Evolutionary conservation across 2,797 vertebrate species (phyloP).

Genomic region (Chelon labrosus): DNA sequence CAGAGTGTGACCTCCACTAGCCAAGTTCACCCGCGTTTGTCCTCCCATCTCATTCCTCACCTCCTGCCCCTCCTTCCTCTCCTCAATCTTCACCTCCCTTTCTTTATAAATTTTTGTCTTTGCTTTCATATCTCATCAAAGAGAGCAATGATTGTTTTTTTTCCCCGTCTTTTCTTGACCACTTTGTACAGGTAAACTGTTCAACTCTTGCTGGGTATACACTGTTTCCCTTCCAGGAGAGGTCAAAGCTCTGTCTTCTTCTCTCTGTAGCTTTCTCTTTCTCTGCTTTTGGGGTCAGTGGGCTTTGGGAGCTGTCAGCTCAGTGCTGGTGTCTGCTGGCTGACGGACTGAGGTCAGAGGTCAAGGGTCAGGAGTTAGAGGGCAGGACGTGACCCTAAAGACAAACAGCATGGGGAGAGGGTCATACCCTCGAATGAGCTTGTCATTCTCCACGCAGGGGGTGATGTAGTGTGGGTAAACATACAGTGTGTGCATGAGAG

Average conservation of each 20-base stretch:
- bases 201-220: conserved; percentile 33
- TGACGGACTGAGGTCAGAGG: conserved; percentile 73
- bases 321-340: conserved; percentile 69
- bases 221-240: conserved; percentile 40
- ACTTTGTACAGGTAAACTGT: conserved; percentile 65
- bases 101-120: conserved; percentile 30
- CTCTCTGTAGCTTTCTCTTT: conserved; percentile 22
- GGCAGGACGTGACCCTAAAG: conserved; percentile 76
- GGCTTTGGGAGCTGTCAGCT: conserved; percentile 83
- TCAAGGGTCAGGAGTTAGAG: conserved; percentile 73
- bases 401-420: conserved; percentile 79
- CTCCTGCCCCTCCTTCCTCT: conserved; percentile 27
- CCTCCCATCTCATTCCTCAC: conserved; percentile 64
- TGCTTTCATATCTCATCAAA: conserved; percentile 40
- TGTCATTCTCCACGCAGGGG: conserved; percentile 79
- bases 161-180: conserved; percentile 30
- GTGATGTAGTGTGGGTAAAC: conserved; percentile 58
- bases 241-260: conserved; percentile 49
- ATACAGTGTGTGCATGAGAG: conserved; percentile 44
- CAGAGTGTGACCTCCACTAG: conserved; percentile 81
- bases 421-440: conserved; percentile 69
- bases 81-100: conserved; percentile 50
- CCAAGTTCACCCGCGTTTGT: conserved; percentile 79
- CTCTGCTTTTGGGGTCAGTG: conserved; percentile 75
- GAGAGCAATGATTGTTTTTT: not conserved